Evolutionary conservation across 2,797 vertebrate species (phyloP), one percentile per base, ranked within the genome.

Genomic region (Oreonectes daqikongensis): DNA sequence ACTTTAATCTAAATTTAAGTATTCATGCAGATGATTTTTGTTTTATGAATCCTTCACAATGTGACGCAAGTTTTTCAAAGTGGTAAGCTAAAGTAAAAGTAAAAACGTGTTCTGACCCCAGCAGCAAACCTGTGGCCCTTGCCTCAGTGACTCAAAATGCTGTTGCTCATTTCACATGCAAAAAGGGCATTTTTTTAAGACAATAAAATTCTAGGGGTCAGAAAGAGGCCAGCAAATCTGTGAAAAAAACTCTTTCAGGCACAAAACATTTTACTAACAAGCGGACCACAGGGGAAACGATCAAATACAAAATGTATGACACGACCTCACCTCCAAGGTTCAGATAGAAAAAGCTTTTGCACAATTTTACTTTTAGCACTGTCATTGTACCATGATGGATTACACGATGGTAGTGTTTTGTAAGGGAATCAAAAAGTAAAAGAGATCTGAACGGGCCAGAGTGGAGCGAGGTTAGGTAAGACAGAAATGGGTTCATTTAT

Each of bases 401-500:
- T 14, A 59, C 14, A 59, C 22, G 24, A 6, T 17, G 24, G 26
- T 59, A 57, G 55, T 3, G 9, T 35, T 61, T 32, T 60, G 15
- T 60, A 18, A n/a, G n/a, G 14, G 28, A 6, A 3, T 18, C 32
- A 63, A 9, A 1, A 73, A 28, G 46, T 28, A 10, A 42, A 35
- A n/a, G 0, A 60, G 15, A 9, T 28, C 38, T 9, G 11, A 35
- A 5, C 18, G 9, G 10, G 15, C 46, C 15, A 5, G 17, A 17
- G n/a, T 61, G 20, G 2, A 6, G 42, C 22, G 14, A 5, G 8
- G 10, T 55, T 26, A 55, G 10, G 11, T 0, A 4, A 3, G 4
- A 12, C 15, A 35, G 10, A 35, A 44, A 59, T 26, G 8, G 30
- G 28, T 48, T 68, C 52, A 75, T 68, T 75, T 35, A 64, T 68